Percentiles rank a stretch among this genome's conserved stretches.
Evolutionary conservation across 2,888 invertebrate species (phyloP).

Genomic region (Drosophila paramelanica): DNA sequence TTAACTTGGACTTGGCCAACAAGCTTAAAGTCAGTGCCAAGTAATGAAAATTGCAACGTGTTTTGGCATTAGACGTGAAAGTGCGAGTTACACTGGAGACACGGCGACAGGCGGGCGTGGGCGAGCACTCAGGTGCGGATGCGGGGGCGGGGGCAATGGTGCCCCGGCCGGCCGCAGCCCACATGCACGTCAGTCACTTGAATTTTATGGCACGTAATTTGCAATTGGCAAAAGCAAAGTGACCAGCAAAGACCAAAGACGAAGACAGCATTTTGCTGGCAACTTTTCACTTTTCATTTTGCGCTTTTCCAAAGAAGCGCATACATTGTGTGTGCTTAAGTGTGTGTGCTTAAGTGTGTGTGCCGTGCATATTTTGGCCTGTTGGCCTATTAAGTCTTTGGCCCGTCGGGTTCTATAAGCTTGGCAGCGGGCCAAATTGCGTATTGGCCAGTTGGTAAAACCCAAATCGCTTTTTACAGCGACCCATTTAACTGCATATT

Average conservation of each 20-base stretch:
- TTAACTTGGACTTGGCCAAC: slow-evolving; percentile 81
- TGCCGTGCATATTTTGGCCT: slow-evolving; percentile 63
- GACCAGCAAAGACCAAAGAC: slow-evolving; percentile 40
- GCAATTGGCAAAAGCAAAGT: slow-evolving; percentile 70
- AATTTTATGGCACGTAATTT: slow-evolving; percentile 80
- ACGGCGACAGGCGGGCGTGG: slow-evolving; percentile 35
- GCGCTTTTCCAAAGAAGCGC: slow-evolving; percentile 63
- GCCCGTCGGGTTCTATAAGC: slow-evolving; percentile 53
- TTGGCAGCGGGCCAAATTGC: slow-evolving; percentile 65
- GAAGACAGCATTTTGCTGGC: slow-evolving; percentile 55
- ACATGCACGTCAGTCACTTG: slow-evolving; percentile 66
- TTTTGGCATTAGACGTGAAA: slow-evolving; percentile 82
- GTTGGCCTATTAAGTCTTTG: slow-evolving; percentile 76
- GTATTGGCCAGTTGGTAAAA: slow-evolving; percentile 43
- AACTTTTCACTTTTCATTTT: slow-evolving; percentile 84
- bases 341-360: not conserved
- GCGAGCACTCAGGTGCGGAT: slow-evolving; percentile 14
- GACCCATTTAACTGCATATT: slow-evolving; percentile 72
- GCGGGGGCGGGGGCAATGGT: not conserved
- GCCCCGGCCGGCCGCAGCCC: slow-evolving; percentile 46
- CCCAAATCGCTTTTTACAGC: slow-evolving; percentile 46
- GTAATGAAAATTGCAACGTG: slow-evolving; percentile 79
- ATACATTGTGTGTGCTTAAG: not conserved
- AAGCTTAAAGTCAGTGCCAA: slow-evolving; percentile 81
- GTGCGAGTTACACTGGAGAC: slow-evolving; percentile 70